phyloP scores from a whole-genome alignment of 1,140 invertebrate species.

The Monomorium pharaonis region DNA sequence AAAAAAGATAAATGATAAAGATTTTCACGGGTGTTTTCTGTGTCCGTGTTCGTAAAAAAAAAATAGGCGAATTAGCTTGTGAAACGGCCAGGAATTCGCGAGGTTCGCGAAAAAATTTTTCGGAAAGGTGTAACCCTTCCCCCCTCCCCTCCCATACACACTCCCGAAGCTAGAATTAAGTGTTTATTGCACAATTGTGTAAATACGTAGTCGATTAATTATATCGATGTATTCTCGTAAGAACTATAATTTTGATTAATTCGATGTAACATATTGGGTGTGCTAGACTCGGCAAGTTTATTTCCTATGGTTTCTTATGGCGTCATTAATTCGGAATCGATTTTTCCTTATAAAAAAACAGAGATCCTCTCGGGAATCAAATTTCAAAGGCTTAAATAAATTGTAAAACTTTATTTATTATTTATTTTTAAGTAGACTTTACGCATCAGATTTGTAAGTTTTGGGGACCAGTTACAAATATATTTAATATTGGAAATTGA shows the following conservation, averaged over 20 bases:
- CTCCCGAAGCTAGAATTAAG: slow-evolving; percentile 41
- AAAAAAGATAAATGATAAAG: neutral
- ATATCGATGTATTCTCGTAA: slow-evolving; percentile 16
- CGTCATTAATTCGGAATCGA: neutral
- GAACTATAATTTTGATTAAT: slow-evolving; percentile 6
- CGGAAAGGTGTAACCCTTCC: neutral
- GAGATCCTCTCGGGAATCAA: neutral
- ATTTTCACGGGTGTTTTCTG: neutral
- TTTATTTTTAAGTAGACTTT: slow-evolving; percentile 11
- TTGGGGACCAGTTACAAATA: neutral
- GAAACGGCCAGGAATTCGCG: slow-evolving; percentile 9
- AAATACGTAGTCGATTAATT: slow-evolving; percentile 44
- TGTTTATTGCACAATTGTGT: slow-evolving; percentile 35
- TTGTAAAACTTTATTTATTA: slow-evolving; percentile 20
- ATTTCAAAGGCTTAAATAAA: neutral
- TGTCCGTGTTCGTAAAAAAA: slow-evolving; percentile 2
- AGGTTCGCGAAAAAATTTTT: slow-evolving; percentile 6
- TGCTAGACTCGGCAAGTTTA: neutral
- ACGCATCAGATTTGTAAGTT: neutral
- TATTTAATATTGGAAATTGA: slow-evolving; percentile 16
- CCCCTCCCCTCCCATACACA: too few species aligned
- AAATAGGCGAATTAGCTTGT: slow-evolving; percentile 31
- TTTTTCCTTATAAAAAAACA: slow-evolving; percentile 1
- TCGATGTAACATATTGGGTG: neutral
- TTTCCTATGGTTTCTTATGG: neutral